A percentile compares a stretch with the other conserved stretches of the same genome.
Evolutionary conservation across 92 coral and sea anemone species (phyloP).

Genomic region (Porites evermanni): DNA sequence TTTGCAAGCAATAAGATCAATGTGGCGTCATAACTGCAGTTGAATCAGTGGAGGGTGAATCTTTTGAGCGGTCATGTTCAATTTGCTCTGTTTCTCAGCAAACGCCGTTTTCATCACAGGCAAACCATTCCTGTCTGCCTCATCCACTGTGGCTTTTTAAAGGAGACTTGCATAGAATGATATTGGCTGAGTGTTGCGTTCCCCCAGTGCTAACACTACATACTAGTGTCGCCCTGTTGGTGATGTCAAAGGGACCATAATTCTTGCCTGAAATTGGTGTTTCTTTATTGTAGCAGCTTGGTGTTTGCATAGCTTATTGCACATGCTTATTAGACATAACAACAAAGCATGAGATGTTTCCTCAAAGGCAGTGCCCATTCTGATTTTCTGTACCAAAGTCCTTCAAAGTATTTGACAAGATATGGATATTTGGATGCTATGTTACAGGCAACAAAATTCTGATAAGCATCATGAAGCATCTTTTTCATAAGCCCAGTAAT

Average conservation of each 20-base stretch:
- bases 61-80: no score
- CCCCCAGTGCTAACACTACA: slow-evolving; percentile 44
- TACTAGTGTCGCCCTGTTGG: slow-evolving; percentile 21
- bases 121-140: not conserved
- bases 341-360: no score
- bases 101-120: not conserved
- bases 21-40: no score
- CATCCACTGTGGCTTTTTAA: not conserved
- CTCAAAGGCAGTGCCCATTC: no score
- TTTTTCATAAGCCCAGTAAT: slow-evolving; percentile 11
- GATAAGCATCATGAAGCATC: not conserved
- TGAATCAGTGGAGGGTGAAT: no score
- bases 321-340: not conserved
- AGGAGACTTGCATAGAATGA: slow-evolving; percentile 33
- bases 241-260: slow-evolving; percentile 26
- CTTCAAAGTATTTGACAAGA: no score
- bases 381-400: no score
- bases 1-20: no score
- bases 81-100: not conserved
- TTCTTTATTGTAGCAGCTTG: slow-evolving; percentile 42
- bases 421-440: no score
- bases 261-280: slow-evolving; percentile 32
- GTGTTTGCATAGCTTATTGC: slow-evolving; percentile 40
- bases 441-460: no score
- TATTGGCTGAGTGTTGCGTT: slow-evolving; percentile 27